Conservation (phyloP, 2,113 vertebrate species). For the Cyrtonyx montezumae region DNA sequence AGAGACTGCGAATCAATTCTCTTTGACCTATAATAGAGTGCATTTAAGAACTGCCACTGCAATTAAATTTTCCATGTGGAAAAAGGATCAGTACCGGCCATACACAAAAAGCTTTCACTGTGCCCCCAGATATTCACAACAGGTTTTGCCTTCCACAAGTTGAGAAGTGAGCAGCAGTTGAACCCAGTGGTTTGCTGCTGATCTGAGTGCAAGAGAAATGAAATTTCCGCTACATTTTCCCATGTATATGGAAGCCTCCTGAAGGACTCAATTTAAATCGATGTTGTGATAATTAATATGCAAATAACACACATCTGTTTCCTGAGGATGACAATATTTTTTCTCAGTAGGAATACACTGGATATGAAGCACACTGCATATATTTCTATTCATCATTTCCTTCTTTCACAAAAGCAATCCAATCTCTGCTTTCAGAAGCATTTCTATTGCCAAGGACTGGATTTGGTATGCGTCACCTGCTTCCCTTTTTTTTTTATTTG, state of each 20-base stretch:
- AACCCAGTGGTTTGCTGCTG: neutral
- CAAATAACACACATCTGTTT: neutral
- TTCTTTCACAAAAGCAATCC: neutral
- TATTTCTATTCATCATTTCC: neutral
- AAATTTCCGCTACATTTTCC: neutral
- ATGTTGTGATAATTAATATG: neutral
- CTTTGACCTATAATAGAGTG: neutral
- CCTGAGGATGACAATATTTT: neutral
- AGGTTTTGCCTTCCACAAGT: neutral
- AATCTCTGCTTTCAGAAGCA: neutral
- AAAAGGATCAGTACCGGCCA: neutral
- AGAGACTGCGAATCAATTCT: neutral
- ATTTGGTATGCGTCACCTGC: fast-evolving
- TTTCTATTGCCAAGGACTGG: neutral
- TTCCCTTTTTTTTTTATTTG: neutral
- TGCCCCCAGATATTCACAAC: neutral
- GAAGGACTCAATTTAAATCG: neutral
- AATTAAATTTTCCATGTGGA: neutral
- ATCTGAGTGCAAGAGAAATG: neutral
- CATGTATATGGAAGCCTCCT: neutral
- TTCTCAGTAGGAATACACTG: neutral
- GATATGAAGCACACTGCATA: neutral
- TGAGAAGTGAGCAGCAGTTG: neutral
- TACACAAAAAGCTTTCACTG: neutral
- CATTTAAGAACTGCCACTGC: neutral